Conservation (phyloP, 1,140 invertebrate species). For the Stenopsyche tienmushanensis region DNA sequence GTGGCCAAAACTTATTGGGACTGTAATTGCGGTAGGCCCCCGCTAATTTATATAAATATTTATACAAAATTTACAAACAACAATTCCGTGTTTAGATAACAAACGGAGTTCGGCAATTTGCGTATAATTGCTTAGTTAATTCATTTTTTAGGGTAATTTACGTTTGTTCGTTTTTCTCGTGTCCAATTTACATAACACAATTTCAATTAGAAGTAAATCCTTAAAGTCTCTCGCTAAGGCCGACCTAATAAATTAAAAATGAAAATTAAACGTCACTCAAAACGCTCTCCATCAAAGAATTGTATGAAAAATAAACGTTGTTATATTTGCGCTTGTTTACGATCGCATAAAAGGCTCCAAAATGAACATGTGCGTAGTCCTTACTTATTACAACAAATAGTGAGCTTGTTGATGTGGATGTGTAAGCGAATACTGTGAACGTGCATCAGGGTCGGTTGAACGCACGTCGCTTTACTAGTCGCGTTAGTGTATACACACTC, state of each 20-base stretch:
- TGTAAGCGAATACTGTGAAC: too few relatives aligned
- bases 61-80: neutral
- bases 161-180: slow-evolving; percentile 11
- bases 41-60: neutral
- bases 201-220: slow-evolving; percentile 26
- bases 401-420: too few relatives aligned
- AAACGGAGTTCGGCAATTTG: too few relatives aligned
- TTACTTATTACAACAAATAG: too few relatives aligned
- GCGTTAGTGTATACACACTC: too few relatives aligned
- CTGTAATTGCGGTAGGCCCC: neutral
- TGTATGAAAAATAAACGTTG: neutral
- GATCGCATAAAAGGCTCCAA: too few relatives aligned
- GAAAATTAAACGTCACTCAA: slow-evolving; percentile 10
- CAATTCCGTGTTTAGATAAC: too few relatives aligned
- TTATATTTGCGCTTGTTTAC: too few relatives aligned
- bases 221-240: slow-evolving; percentile 26
- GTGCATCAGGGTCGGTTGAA: too few relatives aligned
- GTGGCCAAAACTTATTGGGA: neutral
- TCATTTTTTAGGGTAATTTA: slow-evolving; percentile 4
- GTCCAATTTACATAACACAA: slow-evolving; percentile 26
- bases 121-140: neutral
- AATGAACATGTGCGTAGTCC: too few relatives aligned
- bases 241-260: slow-evolving; percentile 25
- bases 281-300: neutral
- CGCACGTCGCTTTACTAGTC: too few relatives aligned